Evolutionary conservation across 2,113 vertebrate species (phyloP).

Genomic region (Pantherophis guttatus): DNA sequence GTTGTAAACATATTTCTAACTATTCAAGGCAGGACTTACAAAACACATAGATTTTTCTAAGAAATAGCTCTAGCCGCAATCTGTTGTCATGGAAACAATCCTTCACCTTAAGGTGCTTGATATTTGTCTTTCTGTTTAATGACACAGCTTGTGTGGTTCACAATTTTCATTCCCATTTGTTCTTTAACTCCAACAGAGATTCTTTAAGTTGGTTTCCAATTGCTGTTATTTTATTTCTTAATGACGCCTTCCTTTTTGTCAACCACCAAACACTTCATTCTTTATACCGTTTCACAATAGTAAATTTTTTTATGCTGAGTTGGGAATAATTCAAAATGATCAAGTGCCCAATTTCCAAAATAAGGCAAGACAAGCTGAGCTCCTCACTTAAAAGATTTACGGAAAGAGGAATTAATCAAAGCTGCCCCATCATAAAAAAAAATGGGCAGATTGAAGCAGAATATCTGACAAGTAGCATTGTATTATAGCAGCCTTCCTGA

Average conservation of each 20-base stretch:
- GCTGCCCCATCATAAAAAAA: not conserved
- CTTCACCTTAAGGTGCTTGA: not conserved
- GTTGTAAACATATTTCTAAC: not conserved
- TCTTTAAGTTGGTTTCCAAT: not conserved
- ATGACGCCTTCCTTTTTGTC: not conserved
- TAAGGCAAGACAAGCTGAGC: not conserved
- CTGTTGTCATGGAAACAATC: not conserved
- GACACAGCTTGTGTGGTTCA: not conserved
- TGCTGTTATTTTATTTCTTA: not conserved
- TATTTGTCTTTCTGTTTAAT: constrained; percentile 15
- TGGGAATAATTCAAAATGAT: not conserved
- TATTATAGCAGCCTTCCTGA: not conserved
- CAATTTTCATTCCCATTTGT: constrained; percentile 11
- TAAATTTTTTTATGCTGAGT: not conserved
- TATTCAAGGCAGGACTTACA: not conserved
- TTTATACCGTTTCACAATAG: not conserved
- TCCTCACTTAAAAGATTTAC: not conserved
- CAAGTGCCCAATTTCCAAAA: not conserved
- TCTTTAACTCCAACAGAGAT: not conserved
- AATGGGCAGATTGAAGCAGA: not conserved
- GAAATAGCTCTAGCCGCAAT: not conserved
- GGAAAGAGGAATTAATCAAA: not conserved
- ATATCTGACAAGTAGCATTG: not conserved
- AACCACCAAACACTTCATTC: not conserved
- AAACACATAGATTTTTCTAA: constrained; percentile 3